These are phyloP conservation scores for Balearica regulorum DNA, from an alignment of 2,797 vertebrate genomes.

Conservation along the genomic window DNA sequence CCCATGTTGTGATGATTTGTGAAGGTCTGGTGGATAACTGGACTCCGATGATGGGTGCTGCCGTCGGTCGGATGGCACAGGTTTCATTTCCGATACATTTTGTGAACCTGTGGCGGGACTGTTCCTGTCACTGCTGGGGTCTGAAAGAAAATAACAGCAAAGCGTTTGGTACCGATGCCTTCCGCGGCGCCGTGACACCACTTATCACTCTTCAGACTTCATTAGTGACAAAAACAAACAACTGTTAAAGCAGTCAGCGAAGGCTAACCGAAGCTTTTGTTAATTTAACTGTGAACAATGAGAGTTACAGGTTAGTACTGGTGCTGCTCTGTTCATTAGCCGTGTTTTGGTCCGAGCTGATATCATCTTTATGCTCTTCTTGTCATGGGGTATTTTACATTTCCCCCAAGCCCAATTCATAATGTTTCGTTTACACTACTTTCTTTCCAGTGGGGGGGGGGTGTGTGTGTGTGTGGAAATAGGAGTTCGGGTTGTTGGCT, in stretches of 20 bases:
- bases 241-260: slow-evolving; percentile 70
- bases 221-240: slow-evolving; percentile 77
- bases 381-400: slow-evolving; percentile 12
- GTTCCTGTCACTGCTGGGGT: slow-evolving; percentile 85
- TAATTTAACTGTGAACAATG: slow-evolving; percentile 61
- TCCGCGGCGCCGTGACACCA: slow-evolving; percentile 24
- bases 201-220: slow-evolving; percentile 63
- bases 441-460: slow-evolving; percentile 13
- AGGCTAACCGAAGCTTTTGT: slow-evolving; percentile 68
- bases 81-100: slow-evolving; percentile 94
- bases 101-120: slow-evolving; percentile 88
- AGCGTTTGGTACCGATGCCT: slow-evolving; percentile 68
- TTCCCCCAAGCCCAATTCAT: slow-evolving; percentile 16
- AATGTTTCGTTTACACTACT: neutral
- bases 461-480: too few species aligned
- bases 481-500: neutral
- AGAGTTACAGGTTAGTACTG: slow-evolving; percentile 60
- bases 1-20: slow-evolving; percentile 89
- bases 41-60: slow-evolving; percentile 84
- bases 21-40: slow-evolving; percentile 87
- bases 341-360: slow-evolving; percentile 30
- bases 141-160: slow-evolving; percentile 84
- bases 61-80: slow-evolving; percentile 78
- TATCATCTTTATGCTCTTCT: slow-evolving; percentile 37
- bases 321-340: slow-evolving; percentile 36